Evolutionary conservation across 2,888 invertebrate genomes (phyloP), one percentile per base, ranked within the genome.

Genomic region (Pandemis cinnamomeana): DNA sequence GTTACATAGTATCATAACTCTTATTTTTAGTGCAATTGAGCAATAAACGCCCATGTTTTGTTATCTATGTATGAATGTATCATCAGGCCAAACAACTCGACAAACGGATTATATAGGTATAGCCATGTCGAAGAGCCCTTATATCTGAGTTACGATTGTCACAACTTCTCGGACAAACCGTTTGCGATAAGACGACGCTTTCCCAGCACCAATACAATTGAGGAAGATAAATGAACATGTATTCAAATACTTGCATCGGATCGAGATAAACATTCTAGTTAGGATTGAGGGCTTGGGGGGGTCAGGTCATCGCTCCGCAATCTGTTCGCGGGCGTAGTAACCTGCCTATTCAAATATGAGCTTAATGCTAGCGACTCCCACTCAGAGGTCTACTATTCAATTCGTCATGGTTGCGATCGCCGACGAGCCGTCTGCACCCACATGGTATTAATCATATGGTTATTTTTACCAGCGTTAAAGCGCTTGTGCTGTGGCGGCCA

Each of bases 401-500:
- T 88, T 90, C 85, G 88, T 87, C 84, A 87, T 82, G 87, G 87
- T 84, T 82, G 78, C 78, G 79, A 80, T 71, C 72, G 78, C 80
- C 86, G 89, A 84, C 91, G 86, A 86, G 89, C 89, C 83, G 89
- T 88, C 92, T 92, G 87, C 83, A 81, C 82, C 80, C 83, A 82
- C 80, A 78, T 77, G 76, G 78, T 80, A 85, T 85, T 84, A 85
- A 86, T 86, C 85, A 85, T 79, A 80, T 82, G 84, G 86, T 89
- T 91, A 90, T 91, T 89, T 89, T 87, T 88, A 87, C 81, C 82
- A 78, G 77, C 82, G 69, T 76, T 79, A 80, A 63, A 72, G 66
- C 64, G 78, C 79, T 80, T 81, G 79, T 77, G 75, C 67, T 79
- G 78, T 64, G 80, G 76, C 77, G 79, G 78, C 76, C 75, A 82